Conservation (phyloP, 2,888 invertebrate genomes). For the Cinara cedri region DNA sequence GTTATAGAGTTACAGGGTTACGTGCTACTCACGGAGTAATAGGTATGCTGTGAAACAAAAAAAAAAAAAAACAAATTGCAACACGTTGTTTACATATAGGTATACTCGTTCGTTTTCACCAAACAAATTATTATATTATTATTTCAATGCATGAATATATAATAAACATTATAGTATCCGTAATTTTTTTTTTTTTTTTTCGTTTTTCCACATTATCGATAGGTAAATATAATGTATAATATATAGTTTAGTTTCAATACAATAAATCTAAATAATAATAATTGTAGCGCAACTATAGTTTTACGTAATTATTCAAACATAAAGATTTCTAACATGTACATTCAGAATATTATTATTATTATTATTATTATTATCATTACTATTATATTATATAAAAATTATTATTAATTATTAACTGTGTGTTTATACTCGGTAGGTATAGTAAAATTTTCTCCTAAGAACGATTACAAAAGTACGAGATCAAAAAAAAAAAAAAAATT, state of each 20-base stretch:
- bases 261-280: slow-evolving; percentile 30
- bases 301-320: slow-evolving; percentile 8
- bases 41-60: too few relatives aligned
- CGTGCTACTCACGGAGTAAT: too few relatives aligned
- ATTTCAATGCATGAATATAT: slow-evolving; percentile 44
- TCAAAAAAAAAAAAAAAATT: slow-evolving; percentile 34
- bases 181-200: slow-evolving; percentile 21
- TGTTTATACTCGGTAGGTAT: too few relatives aligned
- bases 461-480: slow-evolving; percentile 34
- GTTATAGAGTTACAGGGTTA: too few relatives aligned
- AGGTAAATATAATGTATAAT: too few relatives aligned
- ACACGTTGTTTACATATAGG: not conserved
- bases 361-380: not conserved
- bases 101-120: slow-evolving; percentile 22
- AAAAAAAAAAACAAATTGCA: too few relatives aligned
- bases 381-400: too few relatives aligned
- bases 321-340: slow-evolving; percentile 41
- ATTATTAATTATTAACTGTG: too few relatives aligned
- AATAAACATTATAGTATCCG: slow-evolving; percentile 44
- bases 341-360: not conserved
- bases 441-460: not conserved
- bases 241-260: slow-evolving; percentile 9
- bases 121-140: slow-evolving; percentile 46
- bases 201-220: slow-evolving; percentile 8
- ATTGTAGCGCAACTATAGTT: not conserved